A percentile compares a stretch with the other conserved stretches of the same genome.
phyloP scores from a whole-genome alignment of 30 jellyfish, hydroid and myxozoan genomes.

The Aurelia coerulea region DNA sequence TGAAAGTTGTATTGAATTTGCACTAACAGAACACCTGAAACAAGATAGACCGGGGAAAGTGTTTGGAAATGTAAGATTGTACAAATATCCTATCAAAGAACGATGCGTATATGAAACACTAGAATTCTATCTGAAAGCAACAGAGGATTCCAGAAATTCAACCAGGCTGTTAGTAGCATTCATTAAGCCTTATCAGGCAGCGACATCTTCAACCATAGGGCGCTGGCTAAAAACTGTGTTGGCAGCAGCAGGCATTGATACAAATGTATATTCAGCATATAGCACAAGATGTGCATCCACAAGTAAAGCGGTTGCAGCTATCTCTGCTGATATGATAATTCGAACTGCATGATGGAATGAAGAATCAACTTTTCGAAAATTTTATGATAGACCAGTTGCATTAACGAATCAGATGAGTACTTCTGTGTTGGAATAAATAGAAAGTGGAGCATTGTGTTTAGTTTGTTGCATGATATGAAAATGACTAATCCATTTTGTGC shows the following conservation, averaged over 20 bases:
- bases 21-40: conserved; percentile 37
- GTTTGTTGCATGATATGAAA: conserved; percentile 6
- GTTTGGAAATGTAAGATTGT: conserved; percentile 37
- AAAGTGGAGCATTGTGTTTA: conserved; percentile 29
- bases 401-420: conserved; percentile 31
- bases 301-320: conserved; percentile 37
- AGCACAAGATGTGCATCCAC: conserved; percentile 60
- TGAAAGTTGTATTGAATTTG: conserved; percentile 19
- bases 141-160: conserved; percentile 30
- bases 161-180: conserved; percentile 8
- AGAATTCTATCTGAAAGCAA: conserved; percentile 45
- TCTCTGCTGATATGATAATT: conserved; percentile 24
- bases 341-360: conserved; percentile 48
- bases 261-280: conserved; percentile 29
- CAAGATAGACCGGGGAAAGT: conserved; percentile 41
- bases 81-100: conserved; percentile 47
- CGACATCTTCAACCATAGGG: conserved; percentile 29
- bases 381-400: conserved; percentile 41
- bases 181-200: conserved; percentile 27
- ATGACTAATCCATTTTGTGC: conserved; percentile 8
- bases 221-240: conserved; percentile 56
- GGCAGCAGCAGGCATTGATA: conserved; percentile 55
- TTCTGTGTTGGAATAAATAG: conserved; percentile 21
- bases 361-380: conserved; percentile 16
- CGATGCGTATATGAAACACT: conserved; percentile 42